These are phyloP conservation scores for Agrochola circellaris DNA, from an alignment of 2,888 invertebrate genomes.

Conservation along the genomic window DNA sequence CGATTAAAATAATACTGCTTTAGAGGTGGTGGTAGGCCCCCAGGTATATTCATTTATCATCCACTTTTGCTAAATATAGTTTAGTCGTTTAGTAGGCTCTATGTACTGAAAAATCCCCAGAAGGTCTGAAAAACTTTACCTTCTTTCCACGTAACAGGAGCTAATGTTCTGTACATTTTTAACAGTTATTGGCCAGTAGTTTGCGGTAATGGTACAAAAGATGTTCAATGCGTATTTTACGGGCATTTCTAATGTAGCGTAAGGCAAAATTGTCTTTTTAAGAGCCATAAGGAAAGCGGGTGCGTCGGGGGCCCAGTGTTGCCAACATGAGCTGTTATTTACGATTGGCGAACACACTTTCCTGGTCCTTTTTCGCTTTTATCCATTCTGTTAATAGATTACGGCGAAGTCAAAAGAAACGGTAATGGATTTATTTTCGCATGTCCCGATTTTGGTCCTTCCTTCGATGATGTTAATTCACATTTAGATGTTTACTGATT, in stretches of 20 bases:
- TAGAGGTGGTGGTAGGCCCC: no score
- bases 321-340: slow-evolving; percentile 74
- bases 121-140: slow-evolving; percentile 24
- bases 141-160: slow-evolving; percentile 30
- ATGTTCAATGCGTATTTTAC: slow-evolving; percentile 63
- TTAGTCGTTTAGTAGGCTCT: background rate
- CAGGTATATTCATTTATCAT: slow-evolving; percentile 5
- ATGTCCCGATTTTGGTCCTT: slow-evolving; percentile 14
- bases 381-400: slow-evolving; percentile 56
- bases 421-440: slow-evolving; percentile 57
- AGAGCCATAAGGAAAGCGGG: slow-evolving; percentile 70
- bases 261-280: slow-evolving; percentile 75
- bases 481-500: slow-evolving; percentile 4
- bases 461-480: slow-evolving; percentile 21
- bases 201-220: slow-evolving; percentile 49
- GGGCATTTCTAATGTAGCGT: slow-evolving; percentile 73
- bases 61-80: background rate
- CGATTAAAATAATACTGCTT: no score
- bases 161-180: slow-evolving; percentile 53
- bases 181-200: slow-evolving; percentile 56
- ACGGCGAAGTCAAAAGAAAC: slow-evolving; percentile 50
- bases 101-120: slow-evolving; percentile 5
- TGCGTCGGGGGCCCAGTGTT: slow-evolving; percentile 62
- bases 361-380: slow-evolving; percentile 43
- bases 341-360: slow-evolving; percentile 67